A percentile compares a stretch with the other conserved stretches of the same genome.
Conservation (phyloP, 2,888 invertebrate species). For the Adineta ricciae region DNA sequence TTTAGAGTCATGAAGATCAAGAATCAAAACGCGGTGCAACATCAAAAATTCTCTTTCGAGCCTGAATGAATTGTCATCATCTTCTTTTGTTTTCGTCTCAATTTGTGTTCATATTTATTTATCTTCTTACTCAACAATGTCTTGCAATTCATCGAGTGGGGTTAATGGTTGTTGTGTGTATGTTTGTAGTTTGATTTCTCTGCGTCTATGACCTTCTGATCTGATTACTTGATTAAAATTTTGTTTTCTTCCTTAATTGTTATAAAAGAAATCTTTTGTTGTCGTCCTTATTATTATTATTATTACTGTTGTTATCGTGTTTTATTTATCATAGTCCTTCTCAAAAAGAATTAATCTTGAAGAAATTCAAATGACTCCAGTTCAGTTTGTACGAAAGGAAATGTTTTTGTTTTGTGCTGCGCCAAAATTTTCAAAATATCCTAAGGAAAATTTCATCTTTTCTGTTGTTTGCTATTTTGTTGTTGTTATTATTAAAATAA, state of each 20-base stretch:
- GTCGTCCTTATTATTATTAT: too few species aligned
- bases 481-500: not conserved
- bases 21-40: slow-evolving; percentile 21
- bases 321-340: not conserved
- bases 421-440: not conserved
- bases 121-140: not conserved
- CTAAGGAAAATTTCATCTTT: not conserved
- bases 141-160: not conserved
- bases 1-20: slow-evolving; percentile 21
- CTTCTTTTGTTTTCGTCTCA: not conserved
- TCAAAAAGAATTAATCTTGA: not conserved
- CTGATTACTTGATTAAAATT: not conserved
- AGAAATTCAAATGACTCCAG: not conserved
- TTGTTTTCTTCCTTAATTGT: not conserved
- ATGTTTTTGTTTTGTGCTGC: not conserved
- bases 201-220: not conserved
- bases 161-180: not conserved
- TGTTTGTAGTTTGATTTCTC: not conserved
- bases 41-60: not conserved
- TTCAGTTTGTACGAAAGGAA: not conserved
- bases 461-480: not conserved
- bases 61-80: not conserved
- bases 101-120: not conserved
- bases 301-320: not conserved
- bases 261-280: not conserved